Conservation (phyloP, 2,113 vertebrate genomes). For the Macroglossus sobrinus region DNA sequence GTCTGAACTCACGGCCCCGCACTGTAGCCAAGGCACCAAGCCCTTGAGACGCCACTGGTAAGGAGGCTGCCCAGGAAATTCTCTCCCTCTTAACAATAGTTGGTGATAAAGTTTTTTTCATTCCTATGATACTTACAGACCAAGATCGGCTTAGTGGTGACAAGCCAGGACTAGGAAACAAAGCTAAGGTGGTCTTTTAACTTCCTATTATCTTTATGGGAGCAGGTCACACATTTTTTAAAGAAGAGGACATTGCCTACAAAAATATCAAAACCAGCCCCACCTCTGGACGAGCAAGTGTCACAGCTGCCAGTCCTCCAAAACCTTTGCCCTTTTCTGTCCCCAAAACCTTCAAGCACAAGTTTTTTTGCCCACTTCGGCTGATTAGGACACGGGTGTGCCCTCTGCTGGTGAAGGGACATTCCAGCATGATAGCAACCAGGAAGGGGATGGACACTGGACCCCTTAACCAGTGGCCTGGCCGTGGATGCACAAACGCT, state of each 20-base stretch:
- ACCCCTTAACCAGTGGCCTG: background rate
- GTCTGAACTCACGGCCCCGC: background rate
- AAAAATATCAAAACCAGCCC: background rate
- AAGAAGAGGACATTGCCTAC: background rate
- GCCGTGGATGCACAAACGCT: accelerated
- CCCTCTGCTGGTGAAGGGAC: conserved; percentile 37
- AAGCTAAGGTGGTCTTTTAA: background rate
- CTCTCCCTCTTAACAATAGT: too few relatives aligned
- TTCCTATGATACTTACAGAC: background rate
- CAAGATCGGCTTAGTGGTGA: accelerated
- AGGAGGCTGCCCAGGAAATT: background rate
- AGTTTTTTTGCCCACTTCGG: background rate
- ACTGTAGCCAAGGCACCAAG: background rate
- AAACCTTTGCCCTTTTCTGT: background rate
- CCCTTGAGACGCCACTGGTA: background rate
- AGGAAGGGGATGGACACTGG: accelerated
- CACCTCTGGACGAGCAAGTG: background rate
- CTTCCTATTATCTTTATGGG: background rate
- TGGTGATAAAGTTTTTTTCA: background rate
- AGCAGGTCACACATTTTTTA: background rate
- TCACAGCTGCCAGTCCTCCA: background rate
- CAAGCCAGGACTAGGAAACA: background rate
- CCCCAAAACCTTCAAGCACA: background rate
- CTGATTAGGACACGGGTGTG: background rate
- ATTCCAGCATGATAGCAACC: accelerated